Evolutionary conservation across 1,140 invertebrate genomes (phyloP), one percentile per base, ranked within the genome.

Genomic region (Orchesella cincta): DNA sequence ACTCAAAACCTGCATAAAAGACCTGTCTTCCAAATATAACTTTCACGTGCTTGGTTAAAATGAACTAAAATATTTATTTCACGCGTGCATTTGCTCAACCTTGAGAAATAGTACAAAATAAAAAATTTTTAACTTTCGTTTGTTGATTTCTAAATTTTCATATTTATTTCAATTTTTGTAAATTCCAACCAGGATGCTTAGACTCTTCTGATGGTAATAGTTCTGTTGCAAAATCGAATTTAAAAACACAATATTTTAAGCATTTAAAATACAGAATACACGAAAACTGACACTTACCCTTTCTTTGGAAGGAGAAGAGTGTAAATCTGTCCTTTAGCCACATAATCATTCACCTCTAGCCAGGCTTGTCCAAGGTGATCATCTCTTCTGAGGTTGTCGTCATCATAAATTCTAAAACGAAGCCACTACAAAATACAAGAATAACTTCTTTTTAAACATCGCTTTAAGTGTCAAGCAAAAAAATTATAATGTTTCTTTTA

Each of bases 361-460:
- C 76, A 77, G 35, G 70, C 76, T 16, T n/a, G 29, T 77, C 76
- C 76, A 52, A 77, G 76, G 18, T 77, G 73, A 14, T 77, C 76
- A 62, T 77, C 75, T 71, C 71, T 51, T 1, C 76, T 35, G 35
- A 77, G 76, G 34, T 73, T 77, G 26, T 77, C 76, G 29, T 77
- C 76, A 62, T 77, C 76, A 26, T 73, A 77, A 35, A 77, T 77
- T 73, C 62, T 77, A 33, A 77, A 77, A 28, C 73, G 70, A 18
- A 54, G 46, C 0, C 76, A 46, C 71, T 77, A 12, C n/a, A 67
- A 67, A 67, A 67, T 5, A 12, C n/a, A 12, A 14, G 12, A 14
- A 14, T n/a, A 12, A 14, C n/a, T 51, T 51, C 12, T 51, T 14
- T 51, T 51, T 51, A 51, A 51, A 14, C n/a, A 14, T 67, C 31